Evolutionary conservation across 2,113 vertebrate genomes (phyloP).

Genomic region (Eidolon helvum): DNA sequence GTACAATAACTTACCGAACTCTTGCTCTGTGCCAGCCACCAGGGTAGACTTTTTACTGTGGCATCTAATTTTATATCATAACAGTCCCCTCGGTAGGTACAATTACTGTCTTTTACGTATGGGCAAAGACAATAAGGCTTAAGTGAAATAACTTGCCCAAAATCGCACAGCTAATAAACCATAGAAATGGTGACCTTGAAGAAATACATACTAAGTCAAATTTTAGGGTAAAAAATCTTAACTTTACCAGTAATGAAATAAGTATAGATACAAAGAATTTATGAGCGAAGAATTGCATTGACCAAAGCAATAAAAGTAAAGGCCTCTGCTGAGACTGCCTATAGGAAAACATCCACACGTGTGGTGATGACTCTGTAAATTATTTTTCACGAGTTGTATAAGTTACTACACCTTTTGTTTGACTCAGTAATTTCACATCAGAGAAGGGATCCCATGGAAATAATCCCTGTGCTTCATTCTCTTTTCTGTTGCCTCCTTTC

Average conservation of each 20-base stretch:
- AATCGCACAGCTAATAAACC: background rate
- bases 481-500: background rate
- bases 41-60: background rate
- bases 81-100: background rate
- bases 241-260: conserved; percentile 32
- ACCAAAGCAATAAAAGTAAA: conserved; percentile 11
- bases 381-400: background rate
- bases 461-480: background rate
- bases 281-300: background rate
- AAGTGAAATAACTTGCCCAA: background rate
- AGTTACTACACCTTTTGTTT: background rate
- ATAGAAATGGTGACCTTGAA: background rate
- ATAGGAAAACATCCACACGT: background rate
- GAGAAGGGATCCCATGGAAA: background rate
- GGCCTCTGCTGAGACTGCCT: background rate
- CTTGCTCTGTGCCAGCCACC: background rate
- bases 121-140: background rate
- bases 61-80: background rate
- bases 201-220: background rate
- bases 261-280: background rate
- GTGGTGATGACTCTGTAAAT: background rate
- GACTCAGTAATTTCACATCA: background rate
- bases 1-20: background rate
- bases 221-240: background rate
- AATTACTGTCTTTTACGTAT: background rate